Conservation (phyloP, 2,888 invertebrate genomes). For the Resseliella maxima region DNA sequence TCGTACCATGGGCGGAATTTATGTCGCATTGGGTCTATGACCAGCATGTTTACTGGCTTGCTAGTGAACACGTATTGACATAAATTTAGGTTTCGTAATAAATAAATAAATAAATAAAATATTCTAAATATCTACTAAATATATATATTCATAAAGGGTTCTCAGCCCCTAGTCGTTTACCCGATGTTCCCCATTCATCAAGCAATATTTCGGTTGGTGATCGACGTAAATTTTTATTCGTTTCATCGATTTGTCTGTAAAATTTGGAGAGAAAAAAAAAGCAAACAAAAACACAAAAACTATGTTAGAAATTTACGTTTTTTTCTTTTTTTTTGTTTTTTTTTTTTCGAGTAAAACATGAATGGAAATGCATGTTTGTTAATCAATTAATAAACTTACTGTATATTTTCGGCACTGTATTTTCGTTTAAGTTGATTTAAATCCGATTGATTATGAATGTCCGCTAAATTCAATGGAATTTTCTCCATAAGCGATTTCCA, state of each 20-base stretch:
- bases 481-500: conserved; percentile 83
- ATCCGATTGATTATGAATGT: conserved; percentile 66
- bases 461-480: conserved; percentile 72
- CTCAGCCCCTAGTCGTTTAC: conserved; percentile 77
- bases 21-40: too few relatives aligned
- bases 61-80: too few relatives aligned
- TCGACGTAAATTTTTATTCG: conserved; percentile 69
- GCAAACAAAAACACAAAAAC: background rate
- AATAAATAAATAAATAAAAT: too few relatives aligned
- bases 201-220: conserved; percentile 79
- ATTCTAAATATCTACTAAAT: too few relatives aligned
- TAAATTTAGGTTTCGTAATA: too few relatives aligned
- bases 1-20: too few relatives aligned
- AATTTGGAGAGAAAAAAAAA: background rate
- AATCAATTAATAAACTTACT: conserved; percentile 68
- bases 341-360: too few relatives aligned
- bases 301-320: too few relatives aligned
- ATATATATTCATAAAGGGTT: conserved; percentile 73
- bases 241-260: conserved; percentile 74
- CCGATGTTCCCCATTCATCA: conserved; percentile 90
- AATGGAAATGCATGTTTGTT: background rate
- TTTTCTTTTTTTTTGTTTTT: too few relatives aligned
- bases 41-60: too few relatives aligned
- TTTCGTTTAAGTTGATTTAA: conserved; percentile 65
- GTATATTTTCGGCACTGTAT: conserved; percentile 75